These are phyloP conservation scores for Nerophis lumbriciformis DNA, from an alignment of 2,113 vertebrate species.

Conservation along the genomic window DNA sequence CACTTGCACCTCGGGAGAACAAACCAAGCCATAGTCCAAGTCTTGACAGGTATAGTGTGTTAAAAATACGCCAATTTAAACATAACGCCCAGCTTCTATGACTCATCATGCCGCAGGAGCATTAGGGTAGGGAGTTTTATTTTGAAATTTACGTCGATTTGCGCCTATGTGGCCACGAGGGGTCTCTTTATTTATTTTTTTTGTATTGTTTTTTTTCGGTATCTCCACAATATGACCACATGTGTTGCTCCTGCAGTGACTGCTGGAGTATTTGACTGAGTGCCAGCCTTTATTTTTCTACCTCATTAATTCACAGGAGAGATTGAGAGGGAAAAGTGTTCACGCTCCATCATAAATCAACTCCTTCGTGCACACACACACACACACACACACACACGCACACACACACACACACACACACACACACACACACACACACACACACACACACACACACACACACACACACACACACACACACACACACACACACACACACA, in stretches of 20 bases:
- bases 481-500: background rate
- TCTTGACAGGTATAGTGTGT: no score
- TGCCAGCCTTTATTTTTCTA: constrained; percentile 61
- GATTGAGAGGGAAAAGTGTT: constrained; percentile 60
- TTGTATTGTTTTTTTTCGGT: constrained; percentile 28
- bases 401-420: constrained; percentile 12
- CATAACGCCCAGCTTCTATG: no score
- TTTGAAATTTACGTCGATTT: constrained; percentile 43
- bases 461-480: constrained; percentile 32
- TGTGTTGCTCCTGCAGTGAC: constrained; percentile 32
- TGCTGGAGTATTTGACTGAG: constrained; percentile 48
- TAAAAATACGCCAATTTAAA: no score
- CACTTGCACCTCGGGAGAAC: no score
- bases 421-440: constrained; percentile 18
- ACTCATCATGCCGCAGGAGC: no score
- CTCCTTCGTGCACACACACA: constrained; percentile 7
- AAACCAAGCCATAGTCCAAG: no score
- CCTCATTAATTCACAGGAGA: constrained; percentile 67
- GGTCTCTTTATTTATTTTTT: constrained; percentile 41
- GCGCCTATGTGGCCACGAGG: constrained; percentile 37
- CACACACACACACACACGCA: constrained; percentile 10
- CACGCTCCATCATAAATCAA: constrained; percentile 63
- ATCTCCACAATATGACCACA: constrained; percentile 38
- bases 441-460: background rate
- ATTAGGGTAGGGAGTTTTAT: constrained; percentile 20